A percentile compares a stretch with the other conserved stretches of the same genome.
These are phyloP conservation scores for Ptychoptera contaminata DNA, from an alignment of 2,888 invertebrate genomes.

Conservation along the genomic window DNA sequence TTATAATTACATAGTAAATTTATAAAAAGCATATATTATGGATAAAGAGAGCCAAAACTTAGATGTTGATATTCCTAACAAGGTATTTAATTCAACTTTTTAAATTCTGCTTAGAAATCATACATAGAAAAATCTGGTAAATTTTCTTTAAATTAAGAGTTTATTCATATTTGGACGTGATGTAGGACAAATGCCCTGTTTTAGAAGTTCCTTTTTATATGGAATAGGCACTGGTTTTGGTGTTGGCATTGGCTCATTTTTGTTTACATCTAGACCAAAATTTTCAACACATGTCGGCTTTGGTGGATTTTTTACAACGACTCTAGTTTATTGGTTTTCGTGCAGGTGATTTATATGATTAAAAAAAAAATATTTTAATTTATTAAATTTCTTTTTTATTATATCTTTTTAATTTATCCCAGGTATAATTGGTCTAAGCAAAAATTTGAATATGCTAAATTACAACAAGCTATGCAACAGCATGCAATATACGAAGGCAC, in stretches of 20 bases:
- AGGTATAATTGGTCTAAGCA: constrained; percentile 51
- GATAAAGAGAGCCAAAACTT: too few species aligned
- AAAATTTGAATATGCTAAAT: constrained; percentile 45
- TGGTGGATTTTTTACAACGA: constrained; percentile 45
- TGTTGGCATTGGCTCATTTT: constrained; percentile 48
- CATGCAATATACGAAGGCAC: constrained; percentile 49
- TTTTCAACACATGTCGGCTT: constrained; percentile 49
- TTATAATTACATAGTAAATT: too few species aligned
- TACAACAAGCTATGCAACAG: constrained; percentile 44
- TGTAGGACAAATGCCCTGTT: constrained; percentile 62
- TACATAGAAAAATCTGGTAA: background rate
- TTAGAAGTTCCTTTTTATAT: constrained; percentile 58
- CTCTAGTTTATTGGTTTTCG: constrained; percentile 50
- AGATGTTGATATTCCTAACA: too few species aligned
- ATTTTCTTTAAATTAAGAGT: constrained; percentile 31
- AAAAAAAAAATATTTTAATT: background rate
- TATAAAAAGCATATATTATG: too few species aligned
- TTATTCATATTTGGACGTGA: constrained; percentile 53
- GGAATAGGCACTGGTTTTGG: constrained; percentile 56
- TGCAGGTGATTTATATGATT: constrained; percentile 30
- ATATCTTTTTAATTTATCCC: constrained; percentile 7
- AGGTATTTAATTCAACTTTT: too few species aligned
- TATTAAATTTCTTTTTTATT: too few species aligned
- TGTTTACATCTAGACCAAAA: constrained; percentile 53
- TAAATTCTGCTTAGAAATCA: too few species aligned